These are phyloP conservation scores for Acinonyx jubatus DNA, from an alignment of 2,113 vertebrate genomes.

Conservation along the genomic window DNA sequence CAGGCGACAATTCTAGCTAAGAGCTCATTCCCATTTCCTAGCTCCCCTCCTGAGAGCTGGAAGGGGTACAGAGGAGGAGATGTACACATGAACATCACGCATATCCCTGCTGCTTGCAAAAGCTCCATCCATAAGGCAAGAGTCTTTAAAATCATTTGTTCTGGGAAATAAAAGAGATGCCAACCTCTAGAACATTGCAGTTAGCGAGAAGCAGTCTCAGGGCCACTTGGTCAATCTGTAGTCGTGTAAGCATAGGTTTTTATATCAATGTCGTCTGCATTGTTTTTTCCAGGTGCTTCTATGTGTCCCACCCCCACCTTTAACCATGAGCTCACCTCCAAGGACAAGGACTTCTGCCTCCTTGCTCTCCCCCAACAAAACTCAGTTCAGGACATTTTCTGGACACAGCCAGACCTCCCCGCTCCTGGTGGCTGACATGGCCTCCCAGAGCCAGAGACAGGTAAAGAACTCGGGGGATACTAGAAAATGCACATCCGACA, in stretches of 20 bases:
- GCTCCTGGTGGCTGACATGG: not conserved
- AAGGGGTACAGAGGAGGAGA: not conserved
- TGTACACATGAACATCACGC: fast-evolving
- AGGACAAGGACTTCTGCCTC: not conserved
- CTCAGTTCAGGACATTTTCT: not conserved
- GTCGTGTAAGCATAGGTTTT: not conserved
- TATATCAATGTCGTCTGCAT: not conserved
- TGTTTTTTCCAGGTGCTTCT: not conserved
- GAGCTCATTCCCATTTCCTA: not conserved
- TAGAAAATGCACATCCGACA: not conserved
- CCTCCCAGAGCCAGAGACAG: not conserved
- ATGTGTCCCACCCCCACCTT: not conserved
- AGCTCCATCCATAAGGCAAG: not conserved
- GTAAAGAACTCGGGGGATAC: not conserved
- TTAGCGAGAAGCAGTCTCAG: not conserved
- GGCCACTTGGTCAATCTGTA: not conserved
- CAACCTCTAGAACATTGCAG: not conserved
- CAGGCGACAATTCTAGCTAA: not conserved
- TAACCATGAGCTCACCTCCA: not conserved
- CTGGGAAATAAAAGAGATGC: not conserved
- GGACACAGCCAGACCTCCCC: not conserved
- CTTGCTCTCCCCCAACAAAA: not conserved
- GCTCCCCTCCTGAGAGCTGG: not conserved
- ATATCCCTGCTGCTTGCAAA: not conserved
- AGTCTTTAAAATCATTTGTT: not conserved